Evolutionary conservation across 2,888 invertebrate genomes (phyloP).

Genomic region (Megastigmus dorsalis): DNA sequence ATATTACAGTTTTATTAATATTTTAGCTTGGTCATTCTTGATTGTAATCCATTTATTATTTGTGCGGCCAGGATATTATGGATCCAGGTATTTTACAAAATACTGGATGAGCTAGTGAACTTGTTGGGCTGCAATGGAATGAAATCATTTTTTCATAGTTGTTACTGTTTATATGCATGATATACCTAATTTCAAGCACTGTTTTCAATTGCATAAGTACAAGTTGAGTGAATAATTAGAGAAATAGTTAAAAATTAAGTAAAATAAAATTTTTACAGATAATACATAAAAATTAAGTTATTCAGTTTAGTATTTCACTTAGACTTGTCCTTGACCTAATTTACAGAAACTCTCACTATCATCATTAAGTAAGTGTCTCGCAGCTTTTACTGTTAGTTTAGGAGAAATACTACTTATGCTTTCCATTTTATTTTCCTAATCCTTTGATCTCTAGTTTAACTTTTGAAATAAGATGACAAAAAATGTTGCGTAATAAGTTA

Average conservation of each 20-base stretch:
- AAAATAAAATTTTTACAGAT: background rate
- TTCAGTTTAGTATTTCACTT: constrained; percentile 8
- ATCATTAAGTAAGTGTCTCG: constrained; percentile 6
- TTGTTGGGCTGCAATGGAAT: background rate
- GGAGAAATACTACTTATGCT: background rate
- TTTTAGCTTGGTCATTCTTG: constrained; percentile 22
- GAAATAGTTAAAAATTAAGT: background rate
- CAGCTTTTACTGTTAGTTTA: background rate
- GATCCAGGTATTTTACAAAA: constrained; percentile 65
- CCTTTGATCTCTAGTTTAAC: background rate
- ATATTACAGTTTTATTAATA: no score
- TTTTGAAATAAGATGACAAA: no score
- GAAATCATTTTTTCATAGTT: background rate
- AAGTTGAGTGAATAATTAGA: constrained; percentile 5
- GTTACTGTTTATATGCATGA: constrained; percentile 1
- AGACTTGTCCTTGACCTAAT: constrained; percentile 25
- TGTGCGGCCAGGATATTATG: constrained; percentile 62
- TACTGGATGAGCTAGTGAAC: constrained; percentile 20
- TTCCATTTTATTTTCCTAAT: background rate
- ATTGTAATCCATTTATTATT: constrained; percentile 54
- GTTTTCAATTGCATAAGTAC: background rate
- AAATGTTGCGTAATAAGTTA: no score
- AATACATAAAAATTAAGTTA: background rate
- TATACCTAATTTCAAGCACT: constrained; percentile 6
- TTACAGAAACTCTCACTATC: constrained; percentile 31